These are phyloP conservation scores for Nematolebias whitei DNA, from an alignment of 2,113 vertebrate genomes.

Conservation along the genomic window DNA sequence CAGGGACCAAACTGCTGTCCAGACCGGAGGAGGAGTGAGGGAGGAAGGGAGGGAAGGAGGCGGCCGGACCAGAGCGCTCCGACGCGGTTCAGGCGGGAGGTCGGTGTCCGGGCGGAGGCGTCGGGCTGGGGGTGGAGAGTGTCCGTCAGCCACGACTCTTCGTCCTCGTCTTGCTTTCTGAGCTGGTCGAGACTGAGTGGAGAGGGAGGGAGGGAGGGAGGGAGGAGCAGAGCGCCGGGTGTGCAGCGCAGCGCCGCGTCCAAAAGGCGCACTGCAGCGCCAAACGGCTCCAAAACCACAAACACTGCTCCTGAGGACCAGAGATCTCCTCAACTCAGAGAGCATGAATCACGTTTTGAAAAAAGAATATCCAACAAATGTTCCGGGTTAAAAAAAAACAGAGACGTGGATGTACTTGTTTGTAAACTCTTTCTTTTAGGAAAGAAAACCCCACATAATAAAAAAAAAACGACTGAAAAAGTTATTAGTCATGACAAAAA, in stretches of 20 bases:
- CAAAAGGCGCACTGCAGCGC: constrained; percentile 69
- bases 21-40: neutral
- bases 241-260: constrained; percentile 68
- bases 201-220: constrained; percentile 20
- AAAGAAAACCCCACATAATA: too few relatives aligned
- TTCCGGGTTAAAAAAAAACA: too few relatives aligned
- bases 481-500: too few relatives aligned
- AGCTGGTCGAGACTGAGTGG: neutral
- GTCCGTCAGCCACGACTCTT: constrained; percentile 15
- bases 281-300: constrained; percentile 6
- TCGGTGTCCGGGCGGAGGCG: constrained; percentile 11
- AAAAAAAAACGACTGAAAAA: too few relatives aligned
- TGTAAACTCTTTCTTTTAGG: too few relatives aligned
- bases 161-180: constrained; percentile 7
- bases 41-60: neutral
- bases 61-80: constrained; percentile 32
- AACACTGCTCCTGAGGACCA: too few relatives aligned
- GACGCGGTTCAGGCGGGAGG: constrained; percentile 3
- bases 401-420: too few relatives aligned
- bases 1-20: constrained; percentile 38
- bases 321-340: too few relatives aligned
- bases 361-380: too few relatives aligned
- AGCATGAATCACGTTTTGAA: too few relatives aligned
- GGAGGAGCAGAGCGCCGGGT: constrained; percentile 47
- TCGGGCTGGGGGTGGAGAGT: constrained; percentile 10